Evolutionary conservation across 2,888 invertebrate species (phyloP).

Genomic region (Selenia dentaria): DNA sequence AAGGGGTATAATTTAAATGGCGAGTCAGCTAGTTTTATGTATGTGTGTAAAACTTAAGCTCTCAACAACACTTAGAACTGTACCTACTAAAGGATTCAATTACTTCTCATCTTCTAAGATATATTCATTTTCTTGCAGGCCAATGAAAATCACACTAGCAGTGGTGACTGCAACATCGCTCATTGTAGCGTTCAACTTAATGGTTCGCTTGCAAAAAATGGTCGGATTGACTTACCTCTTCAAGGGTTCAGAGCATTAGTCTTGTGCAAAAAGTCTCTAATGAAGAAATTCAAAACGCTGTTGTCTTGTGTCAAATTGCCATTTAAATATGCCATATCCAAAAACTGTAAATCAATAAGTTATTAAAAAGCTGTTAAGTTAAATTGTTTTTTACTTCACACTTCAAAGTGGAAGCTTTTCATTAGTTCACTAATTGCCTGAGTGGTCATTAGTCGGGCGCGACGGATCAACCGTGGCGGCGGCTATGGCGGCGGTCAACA

Average conservation of each 20-base stretch:
- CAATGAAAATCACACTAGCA: constrained; percentile 75
- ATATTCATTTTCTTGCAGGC: constrained; percentile 47
- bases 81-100: too few relatives aligned
- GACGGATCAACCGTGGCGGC: constrained; percentile 55
- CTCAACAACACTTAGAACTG: too few relatives aligned
- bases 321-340: constrained; percentile 1
- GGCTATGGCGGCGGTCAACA: constrained; percentile 35
- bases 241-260: not conserved
- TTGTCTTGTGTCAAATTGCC: not conserved
- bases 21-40: too few relatives aligned
- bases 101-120: too few relatives aligned
- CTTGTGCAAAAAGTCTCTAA: constrained; percentile 1
- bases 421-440: constrained; percentile 45
- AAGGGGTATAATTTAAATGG: too few relatives aligned
- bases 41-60: too few relatives aligned
- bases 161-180: constrained; percentile 68
- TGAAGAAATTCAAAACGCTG: not conserved
- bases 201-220: constrained; percentile 58
- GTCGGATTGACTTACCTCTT: constrained; percentile 34
- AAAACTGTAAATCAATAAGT: constrained; percentile 17
- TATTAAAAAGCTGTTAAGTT: constrained; percentile 23
- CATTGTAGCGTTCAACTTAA: constrained; percentile 60
- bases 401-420: constrained; percentile 22
- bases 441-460: constrained; percentile 44
- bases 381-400: constrained; percentile 30